Evolutionary conservation across 1,140 invertebrate species (phyloP), one percentile per base, ranked within the genome.

Genomic region (Bacillus rossius): DNA sequence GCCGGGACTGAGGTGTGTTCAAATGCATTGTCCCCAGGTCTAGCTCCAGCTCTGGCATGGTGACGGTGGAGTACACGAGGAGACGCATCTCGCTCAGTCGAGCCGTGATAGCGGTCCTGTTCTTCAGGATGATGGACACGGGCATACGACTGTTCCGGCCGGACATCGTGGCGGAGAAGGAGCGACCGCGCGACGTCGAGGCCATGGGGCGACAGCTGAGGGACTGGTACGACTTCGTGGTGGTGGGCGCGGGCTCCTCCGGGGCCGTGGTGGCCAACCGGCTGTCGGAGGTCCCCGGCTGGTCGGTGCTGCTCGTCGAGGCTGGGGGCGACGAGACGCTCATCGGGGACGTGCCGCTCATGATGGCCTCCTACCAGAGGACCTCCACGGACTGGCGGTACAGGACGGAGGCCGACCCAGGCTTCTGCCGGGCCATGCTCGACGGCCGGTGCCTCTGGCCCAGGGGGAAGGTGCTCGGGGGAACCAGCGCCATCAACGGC

Each of bases 401-500:
- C 65, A 69, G 78, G 56, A 84, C 84, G 0, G 81, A 85, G 43
- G 76, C 79, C 0, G 78, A 85, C 61, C 64, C 65, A 0, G 67
- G 67, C 1, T 74, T 78, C n/a, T 86, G 86, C 61, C 71, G 78
- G 42, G 73, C 74, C 1, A 70, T 76, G 55, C 72, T 45, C 20
- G 68, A 78, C 8, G 71, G 78, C 22, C 70, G 71, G 7, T 88
- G 85, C 61, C 75, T 74, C 55, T 88, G 85, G 85, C 78, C 83
- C 0, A 81, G 82, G 55, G 88, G 87, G 0, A 85, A 82, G 65
- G 81, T 80, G 8, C 66, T 91, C 4, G 92, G 92, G 2, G 93
- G 93, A 1, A 83, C 81, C 10, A 86, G 85, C 1, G 82, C 81
- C 0, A 82, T 91, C 14, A 94, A 94, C 73, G 90, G 84, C 2